Conservation (phyloP, 2,797 vertebrate genomes). For the Amphiprion clarkii region DNA sequence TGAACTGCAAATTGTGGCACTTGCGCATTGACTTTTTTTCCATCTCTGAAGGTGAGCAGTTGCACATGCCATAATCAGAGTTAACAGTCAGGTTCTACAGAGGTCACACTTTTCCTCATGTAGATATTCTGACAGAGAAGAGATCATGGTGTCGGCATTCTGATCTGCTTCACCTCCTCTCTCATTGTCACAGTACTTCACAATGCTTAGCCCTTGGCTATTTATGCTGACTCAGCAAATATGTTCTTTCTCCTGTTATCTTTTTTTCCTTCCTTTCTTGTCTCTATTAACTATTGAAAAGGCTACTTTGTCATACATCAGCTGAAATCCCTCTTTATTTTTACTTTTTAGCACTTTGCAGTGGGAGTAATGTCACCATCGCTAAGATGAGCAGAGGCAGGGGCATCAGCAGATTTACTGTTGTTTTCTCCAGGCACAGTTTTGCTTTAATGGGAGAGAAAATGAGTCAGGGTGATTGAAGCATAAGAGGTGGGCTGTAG, state of each 20-base stretch:
- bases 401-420: conserved; percentile 27
- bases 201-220: conserved; percentile 31
- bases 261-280: neutral
- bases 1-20: too few relatives aligned
- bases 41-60: too few relatives aligned
- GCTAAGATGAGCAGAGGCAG: conserved; percentile 3
- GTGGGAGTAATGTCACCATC: conserved; percentile 29
- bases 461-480: conserved; percentile 21
- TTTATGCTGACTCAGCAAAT: conserved; percentile 47
- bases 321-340: conserved; percentile 27
- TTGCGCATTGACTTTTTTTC: too few relatives aligned
- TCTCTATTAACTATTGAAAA: conserved; percentile 24
- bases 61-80: too few relatives aligned
- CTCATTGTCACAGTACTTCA: conserved; percentile 42
- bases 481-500: conserved; percentile 14
- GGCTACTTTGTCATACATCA: conserved; percentile 32
- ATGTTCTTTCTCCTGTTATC: conserved; percentile 6
- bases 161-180: conserved; percentile 36
- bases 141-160: conserved; percentile 31
- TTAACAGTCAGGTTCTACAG: neutral
- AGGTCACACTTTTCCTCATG: conserved; percentile 22
- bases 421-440: conserved; percentile 15
- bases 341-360: conserved; percentile 29
- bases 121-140: conserved; percentile 45
- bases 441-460: conserved; percentile 27